A percentile compares a stretch with the other conserved stretches of the same genome.
phyloP scores from a whole-genome alignment of 2,888 invertebrate species.

The Gortyna flavago region DNA sequence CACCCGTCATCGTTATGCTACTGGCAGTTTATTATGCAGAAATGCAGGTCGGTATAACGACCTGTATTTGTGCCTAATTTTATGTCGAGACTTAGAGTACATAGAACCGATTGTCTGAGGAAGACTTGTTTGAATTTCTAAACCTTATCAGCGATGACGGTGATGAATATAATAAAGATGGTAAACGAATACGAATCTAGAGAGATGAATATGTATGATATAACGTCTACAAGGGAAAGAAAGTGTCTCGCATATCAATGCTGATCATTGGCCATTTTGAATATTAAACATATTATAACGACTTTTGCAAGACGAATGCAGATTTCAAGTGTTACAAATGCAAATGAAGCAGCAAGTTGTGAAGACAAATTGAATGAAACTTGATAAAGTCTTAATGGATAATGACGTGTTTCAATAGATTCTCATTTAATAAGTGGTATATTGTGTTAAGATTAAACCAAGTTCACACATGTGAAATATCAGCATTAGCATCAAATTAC shows the following conservation, averaged over 20 bases:
- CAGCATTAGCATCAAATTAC: constrained; percentile 60
- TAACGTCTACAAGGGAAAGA: constrained; percentile 28
- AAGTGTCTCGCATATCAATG: constrained; percentile 51
- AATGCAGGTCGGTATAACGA: constrained; percentile 58
- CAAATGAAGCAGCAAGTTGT: not conserved
- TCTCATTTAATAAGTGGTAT: constrained; percentile 36
- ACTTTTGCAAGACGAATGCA: constrained; percentile 21
- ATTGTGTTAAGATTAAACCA: constrained; percentile 48
- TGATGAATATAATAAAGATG: constrained; percentile 22
- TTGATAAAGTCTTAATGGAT: constrained; percentile 23
- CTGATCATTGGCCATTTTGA: constrained; percentile 30
- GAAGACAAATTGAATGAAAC: constrained; percentile 23
- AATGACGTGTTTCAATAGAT: constrained; percentile 18
- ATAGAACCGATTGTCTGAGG: constrained; percentile 28
- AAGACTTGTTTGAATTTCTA: constrained; percentile 32
- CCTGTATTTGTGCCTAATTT: constrained; percentile 37
- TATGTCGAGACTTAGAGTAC: constrained; percentile 49
- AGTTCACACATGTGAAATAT: constrained; percentile 60
- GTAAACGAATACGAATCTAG: constrained; percentile 3
- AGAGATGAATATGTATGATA: constrained; percentile 34
- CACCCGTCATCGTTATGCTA: constrained; percentile 47
- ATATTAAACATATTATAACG: constrained; percentile 37
- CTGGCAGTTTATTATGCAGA: constrained; percentile 53
- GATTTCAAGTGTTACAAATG: constrained; percentile 16
- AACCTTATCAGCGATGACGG: constrained; percentile 20